Percentiles rank a stretch among this genome's conserved stretches.
These are phyloP conservation scores for Carposina sasakii DNA, from an alignment of 1,140 invertebrate species.

Conservation along the genomic window DNA sequence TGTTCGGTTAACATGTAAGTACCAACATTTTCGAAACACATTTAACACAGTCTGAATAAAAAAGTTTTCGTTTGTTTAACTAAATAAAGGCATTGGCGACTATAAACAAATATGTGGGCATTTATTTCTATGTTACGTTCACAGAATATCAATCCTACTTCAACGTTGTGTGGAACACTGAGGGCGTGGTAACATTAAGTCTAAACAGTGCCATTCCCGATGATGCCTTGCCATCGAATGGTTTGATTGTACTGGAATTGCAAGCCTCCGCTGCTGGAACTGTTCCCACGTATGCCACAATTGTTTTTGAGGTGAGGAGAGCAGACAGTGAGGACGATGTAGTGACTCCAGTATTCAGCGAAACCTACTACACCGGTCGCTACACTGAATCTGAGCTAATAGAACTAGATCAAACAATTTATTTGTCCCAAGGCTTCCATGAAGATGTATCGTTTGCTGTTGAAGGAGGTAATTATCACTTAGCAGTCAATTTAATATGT, in stretches of 20 bases:
- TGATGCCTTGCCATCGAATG: constrained; percentile 5
- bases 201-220: constrained; percentile 1
- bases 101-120: too few species aligned
- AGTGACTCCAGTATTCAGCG: constrained; percentile 14
- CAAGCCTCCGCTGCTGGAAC: constrained; percentile 5
- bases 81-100: too few species aligned
- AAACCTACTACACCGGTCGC: constrained; percentile 27
- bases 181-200: constrained; percentile 1
- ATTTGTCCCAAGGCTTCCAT: too few species aligned
- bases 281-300: constrained; percentile 8
- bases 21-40: too few species aligned
- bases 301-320: constrained; percentile 10
- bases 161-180: background rate
- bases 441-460: too few species aligned
- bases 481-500: too few species aligned
- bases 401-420: too few species aligned
- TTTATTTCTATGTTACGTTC: constrained; percentile 15
- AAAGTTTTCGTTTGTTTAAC: too few species aligned
- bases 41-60: too few species aligned
- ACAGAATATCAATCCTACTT: constrained; percentile 13
- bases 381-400: constrained; percentile 20
- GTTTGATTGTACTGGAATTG: constrained; percentile 9
- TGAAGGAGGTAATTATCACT: too few species aligned
- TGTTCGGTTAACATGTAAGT: too few species aligned
- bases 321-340: background rate